Base-by-base conservation (phyloP, 2,797 vertebrate genomes). In the Aldrovandia affinis region DNA sequence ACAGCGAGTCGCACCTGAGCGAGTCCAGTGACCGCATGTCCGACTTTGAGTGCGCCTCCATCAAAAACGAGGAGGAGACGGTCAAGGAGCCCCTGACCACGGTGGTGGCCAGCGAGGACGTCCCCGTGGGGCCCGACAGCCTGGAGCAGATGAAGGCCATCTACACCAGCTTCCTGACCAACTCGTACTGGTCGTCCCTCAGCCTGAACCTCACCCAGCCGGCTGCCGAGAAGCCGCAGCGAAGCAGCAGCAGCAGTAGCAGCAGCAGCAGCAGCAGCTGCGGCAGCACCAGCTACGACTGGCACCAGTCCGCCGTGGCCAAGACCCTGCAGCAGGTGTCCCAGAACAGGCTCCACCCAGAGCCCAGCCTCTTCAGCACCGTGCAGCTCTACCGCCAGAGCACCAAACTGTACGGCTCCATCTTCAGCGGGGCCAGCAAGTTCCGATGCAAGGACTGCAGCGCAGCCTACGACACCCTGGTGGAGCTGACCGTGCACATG, bases 111-210 rank as follows among this genome's bases (percentile, higher is more conserved):
- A 93, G 93, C 83, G 98, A 99, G 36, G 97, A 98, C 88, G 93
- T 95, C 0, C 14, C 90, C 90, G n/a, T 94, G 95, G 0, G 97
- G 96, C 96, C 97, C 0, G 98, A 99, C 89, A 99, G 98, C 86
- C 94, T 99, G 88, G 98, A 99, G 90, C 98, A 99, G 95, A 99
- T 99, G 98, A 99, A 99, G 94, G 98, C 98, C 0, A 98, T 99
- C 84, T 99, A 99, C 93, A 98, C 98, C 84, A 98, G 98, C 91
- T 99, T 99, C 89, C 96, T 99, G 83, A 99, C 97, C 90, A 99
- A 97, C 92, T 99, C 98, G 30, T 99, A 99, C 88, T 99, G 98
- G 98, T 99, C 98, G 83, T 97, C 96, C 88, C 96, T 99, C 90
- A 98, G 96, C 91, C 90, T 99, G 91, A 98, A 97, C 90, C 94